phyloP scores from a whole-genome alignment of 1,140 invertebrate species.

The Habropoda laboriosa region DNA sequence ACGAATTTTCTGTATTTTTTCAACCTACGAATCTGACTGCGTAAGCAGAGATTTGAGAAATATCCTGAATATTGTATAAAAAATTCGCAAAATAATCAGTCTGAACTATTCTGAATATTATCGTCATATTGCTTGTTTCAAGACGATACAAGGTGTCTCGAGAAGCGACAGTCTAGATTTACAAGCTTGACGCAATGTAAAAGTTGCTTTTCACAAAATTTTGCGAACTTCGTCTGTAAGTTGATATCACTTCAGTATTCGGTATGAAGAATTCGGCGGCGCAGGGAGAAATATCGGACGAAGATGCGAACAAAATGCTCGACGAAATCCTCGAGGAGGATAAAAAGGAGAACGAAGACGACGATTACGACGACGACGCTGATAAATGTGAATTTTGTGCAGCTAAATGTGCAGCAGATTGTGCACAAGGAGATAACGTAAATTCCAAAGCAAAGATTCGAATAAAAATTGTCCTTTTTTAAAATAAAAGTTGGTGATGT shows the following conservation, averaged over 20 bases:
- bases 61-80: background rate
- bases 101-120: background rate
- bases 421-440: background rate
- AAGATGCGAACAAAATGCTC: constrained; percentile 50
- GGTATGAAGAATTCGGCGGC: constrained; percentile 9
- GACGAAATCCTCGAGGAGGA: constrained; percentile 56
- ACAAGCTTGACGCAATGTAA: no score
- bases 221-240: background rate
- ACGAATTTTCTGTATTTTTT: no score
- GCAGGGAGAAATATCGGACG: background rate
- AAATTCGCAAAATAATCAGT: background rate
- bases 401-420: constrained; percentile 7
- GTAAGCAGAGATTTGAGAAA: no score
- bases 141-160: background rate
- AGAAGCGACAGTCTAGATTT: constrained; percentile 16
- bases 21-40: background rate
- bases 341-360: background rate
- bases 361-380: background rate
- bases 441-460: no score
- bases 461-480: no score
- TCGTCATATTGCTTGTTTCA: background rate
- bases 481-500: no score
- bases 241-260: background rate
- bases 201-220: background rate
- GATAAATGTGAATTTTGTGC: background rate